Percentiles rank a stretch among this genome's conserved stretches.
phyloP scores from a whole-genome alignment of 2,797 vertebrate genomes.

The Chaetodon trifasciatus region DNA sequence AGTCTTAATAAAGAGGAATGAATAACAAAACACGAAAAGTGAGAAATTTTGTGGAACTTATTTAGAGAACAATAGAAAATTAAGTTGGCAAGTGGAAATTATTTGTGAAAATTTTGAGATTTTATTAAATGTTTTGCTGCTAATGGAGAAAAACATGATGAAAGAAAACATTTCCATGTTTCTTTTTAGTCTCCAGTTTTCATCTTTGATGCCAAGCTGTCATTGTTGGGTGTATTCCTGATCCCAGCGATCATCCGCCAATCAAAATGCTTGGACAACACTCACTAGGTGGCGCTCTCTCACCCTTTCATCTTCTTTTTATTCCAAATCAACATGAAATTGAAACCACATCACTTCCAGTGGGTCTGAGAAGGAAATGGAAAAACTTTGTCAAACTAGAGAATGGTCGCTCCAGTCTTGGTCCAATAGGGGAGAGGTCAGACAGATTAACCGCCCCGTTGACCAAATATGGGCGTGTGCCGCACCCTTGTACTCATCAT shows the following conservation, averaged over 20 bases:
- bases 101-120: neutral
- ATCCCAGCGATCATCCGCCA: neutral
- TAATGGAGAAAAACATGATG: neutral
- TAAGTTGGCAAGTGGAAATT: neutral
- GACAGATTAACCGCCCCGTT: slow-evolving; percentile 61
- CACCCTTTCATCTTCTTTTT: neutral
- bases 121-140: neutral
- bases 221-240: neutral
- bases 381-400: slow-evolving; percentile 45
- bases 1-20: neutral
- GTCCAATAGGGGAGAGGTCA: slow-evolving; percentile 51
- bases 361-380: neutral
- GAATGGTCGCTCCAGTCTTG: neutral
- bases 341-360: slow-evolving; percentile 11
- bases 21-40: neutral
- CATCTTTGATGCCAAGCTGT: neutral
- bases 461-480: slow-evolving; percentile 74
- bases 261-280: neutral
- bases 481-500: slow-evolving; percentile 69
- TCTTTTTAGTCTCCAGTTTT: too few relatives aligned
- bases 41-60: neutral
- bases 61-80: neutral
- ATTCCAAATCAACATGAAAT: neutral
- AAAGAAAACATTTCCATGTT: neutral
- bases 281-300: slow-evolving; percentile 15